Conservation (phyloP, 2,113 vertebrate genomes). For the Eonycteris spelaea region DNA sequence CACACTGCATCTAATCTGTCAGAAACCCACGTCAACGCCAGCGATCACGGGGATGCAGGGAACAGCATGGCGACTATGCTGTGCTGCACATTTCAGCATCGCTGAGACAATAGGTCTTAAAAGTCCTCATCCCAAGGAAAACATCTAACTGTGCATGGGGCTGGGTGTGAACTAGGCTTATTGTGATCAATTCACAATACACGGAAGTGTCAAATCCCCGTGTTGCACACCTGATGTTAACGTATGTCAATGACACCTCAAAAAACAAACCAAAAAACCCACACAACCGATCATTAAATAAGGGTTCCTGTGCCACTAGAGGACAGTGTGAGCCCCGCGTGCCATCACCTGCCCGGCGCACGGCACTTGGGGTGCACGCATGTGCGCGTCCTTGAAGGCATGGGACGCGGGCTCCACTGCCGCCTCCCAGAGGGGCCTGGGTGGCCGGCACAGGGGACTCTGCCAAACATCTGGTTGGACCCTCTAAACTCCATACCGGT, state of each 20-base stretch:
- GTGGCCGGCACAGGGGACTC: neutral
- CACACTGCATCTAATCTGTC: neutral
- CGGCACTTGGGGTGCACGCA: accelerated
- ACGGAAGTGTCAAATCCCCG: no score
- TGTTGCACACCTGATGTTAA: neutral
- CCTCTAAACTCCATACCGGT: neutral
- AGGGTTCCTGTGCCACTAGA: neutral
- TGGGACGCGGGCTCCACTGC: neutral
- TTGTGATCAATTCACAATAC: neutral
- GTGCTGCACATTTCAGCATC: neutral
- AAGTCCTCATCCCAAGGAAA: neutral
- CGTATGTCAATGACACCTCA: neutral
- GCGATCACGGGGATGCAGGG: neutral
- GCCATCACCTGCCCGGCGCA: neutral
- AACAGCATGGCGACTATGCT: accelerated
- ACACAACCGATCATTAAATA: neutral
- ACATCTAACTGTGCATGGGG: neutral
- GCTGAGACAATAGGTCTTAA: neutral
- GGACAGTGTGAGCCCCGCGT: neutral
- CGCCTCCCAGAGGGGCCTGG: neutral
- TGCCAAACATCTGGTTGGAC: neutral
- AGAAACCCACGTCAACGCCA: neutral
- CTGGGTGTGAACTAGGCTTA: neutral
- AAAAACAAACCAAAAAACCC: neutral
- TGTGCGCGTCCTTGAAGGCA: no score